Percentiles rank a stretch among this genome's conserved stretches.
phyloP scores from a whole-genome alignment of 2,888 invertebrate species.

The Apodemia duryi region DNA sequence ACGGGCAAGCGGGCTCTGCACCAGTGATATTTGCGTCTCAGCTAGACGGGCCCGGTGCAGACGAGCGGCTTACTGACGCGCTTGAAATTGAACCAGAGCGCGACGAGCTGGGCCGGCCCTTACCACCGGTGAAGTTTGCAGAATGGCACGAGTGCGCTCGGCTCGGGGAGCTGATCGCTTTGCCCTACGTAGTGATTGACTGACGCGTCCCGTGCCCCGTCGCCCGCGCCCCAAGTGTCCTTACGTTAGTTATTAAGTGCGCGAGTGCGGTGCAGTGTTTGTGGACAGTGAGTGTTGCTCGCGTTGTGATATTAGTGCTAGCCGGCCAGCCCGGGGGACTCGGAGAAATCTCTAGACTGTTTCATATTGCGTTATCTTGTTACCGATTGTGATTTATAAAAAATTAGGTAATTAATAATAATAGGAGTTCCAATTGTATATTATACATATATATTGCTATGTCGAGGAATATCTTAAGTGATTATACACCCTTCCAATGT shows the following conservation, averaged over 20 bases:
- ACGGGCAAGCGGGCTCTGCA: conserved; percentile 45
- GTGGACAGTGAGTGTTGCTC: conserved; percentile 20
- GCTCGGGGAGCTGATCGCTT: conserved; percentile 91
- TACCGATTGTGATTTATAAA: conserved; percentile 75
- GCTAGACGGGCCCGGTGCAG: conserved; percentile 33
- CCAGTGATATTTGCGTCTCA: conserved; percentile 39
- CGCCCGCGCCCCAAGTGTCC: conserved; percentile 64
- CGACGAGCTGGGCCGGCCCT: conserved; percentile 51
- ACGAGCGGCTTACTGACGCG: conserved; percentile 33
- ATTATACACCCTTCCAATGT: conserved; percentile 33
- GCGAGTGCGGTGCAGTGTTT: conserved; percentile 29
- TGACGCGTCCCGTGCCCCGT: conserved; percentile 60
- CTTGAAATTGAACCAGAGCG: conserved; percentile 28
- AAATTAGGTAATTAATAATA: conserved; percentile 75
- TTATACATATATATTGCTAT: conserved; percentile 69
- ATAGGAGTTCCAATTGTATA: conserved; percentile 80
- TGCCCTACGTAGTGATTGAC: conserved; percentile 98
- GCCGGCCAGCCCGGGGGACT: conserved; percentile 23
- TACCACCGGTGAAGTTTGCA: conserved; percentile 80
- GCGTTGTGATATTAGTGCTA: conserved; percentile 33
- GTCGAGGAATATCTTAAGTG: conserved; percentile 48
- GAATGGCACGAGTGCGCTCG: conserved; percentile 95
- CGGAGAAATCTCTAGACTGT: conserved; percentile 56
- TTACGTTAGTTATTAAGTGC: conserved; percentile 56
- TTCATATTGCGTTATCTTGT: conserved; percentile 61